These are phyloP conservation scores for Vidua macroura DNA, from an alignment of 2,113 vertebrate species.

Conservation along the genomic window DNA sequence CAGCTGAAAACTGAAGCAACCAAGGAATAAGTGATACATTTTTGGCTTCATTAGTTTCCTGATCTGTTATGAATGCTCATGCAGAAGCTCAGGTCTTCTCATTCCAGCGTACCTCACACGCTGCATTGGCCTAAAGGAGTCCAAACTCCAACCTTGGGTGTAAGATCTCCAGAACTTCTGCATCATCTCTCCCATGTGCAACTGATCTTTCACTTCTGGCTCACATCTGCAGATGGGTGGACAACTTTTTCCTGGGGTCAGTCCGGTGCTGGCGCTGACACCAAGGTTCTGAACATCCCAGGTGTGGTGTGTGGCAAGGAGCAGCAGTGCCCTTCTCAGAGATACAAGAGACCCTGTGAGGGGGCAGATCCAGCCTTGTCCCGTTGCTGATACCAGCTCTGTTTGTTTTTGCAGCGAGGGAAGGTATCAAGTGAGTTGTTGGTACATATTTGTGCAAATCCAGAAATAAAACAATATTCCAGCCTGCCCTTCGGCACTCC, in stretches of 20 bases:
- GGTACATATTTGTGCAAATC: not conserved
- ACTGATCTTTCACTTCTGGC: not conserved
- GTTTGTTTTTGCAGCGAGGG: not conserved
- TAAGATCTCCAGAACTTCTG: not conserved
- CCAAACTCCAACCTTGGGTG: not conserved
- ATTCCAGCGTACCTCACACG: not conserved
- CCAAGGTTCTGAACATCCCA: not conserved
- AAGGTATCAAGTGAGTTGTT: not conserved
- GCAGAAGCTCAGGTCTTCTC: not conserved
- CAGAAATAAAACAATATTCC: not conserved
- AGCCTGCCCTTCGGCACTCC: not conserved
- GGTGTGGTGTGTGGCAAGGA: not conserved
- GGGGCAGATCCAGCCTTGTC: not conserved
- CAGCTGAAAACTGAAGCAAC: conserved; percentile 40
- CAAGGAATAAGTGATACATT: conserved; percentile 36
- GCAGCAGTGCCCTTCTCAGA: not conserved
- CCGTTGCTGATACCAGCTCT: not conserved
- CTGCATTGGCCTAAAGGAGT: not conserved
- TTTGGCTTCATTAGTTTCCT: conserved; percentile 36
- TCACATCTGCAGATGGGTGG: not conserved
- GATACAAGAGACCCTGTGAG: not conserved
- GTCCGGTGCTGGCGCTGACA: not conserved
- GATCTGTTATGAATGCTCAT: not conserved
- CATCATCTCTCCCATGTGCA: not conserved
- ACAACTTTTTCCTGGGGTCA: accelerated